A percentile compares a stretch with the other conserved stretches of the same genome.
Evolutionary conservation across 64 coral and sea anemone genomes (phyloP).

Genomic region (Exaiptasia diaphana): DNA sequence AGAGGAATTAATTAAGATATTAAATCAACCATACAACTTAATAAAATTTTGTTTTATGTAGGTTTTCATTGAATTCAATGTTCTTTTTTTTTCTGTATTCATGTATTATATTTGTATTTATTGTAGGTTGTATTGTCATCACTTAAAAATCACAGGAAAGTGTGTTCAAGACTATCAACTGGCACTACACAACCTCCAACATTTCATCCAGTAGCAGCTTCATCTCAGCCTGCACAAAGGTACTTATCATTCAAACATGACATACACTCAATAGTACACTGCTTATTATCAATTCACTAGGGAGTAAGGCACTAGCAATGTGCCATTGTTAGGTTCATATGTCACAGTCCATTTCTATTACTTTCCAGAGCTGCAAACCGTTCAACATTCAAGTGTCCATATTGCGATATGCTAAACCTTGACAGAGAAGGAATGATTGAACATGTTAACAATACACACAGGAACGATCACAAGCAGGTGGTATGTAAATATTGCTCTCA

Average conservation of each 20-base stretch:
- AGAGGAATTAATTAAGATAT: too few relatives aligned
- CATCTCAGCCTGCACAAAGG: too few relatives aligned
- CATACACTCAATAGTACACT: too few relatives aligned
- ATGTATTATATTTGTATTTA: neutral
- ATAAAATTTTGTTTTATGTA: too few relatives aligned
- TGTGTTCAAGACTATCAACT: neutral
- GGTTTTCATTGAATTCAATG: too few relatives aligned
- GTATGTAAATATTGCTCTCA: conserved; percentile 14
- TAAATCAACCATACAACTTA: too few relatives aligned
- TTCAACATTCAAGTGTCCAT: conserved; percentile 86
- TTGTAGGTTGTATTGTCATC: neutral
- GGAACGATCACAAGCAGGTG: conserved; percentile 57
- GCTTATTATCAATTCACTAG: too few relatives aligned
- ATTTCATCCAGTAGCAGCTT: neutral
- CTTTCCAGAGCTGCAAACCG: conserved; percentile 49
- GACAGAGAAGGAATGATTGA: conserved; percentile 55
- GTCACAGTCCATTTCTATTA: too few relatives aligned
- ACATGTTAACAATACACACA: conserved; percentile 69
- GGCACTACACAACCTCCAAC: neutral
- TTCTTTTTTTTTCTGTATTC: too few relatives aligned
- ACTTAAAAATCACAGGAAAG: neutral
- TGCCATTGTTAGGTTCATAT: too few relatives aligned
- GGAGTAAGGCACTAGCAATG: too few relatives aligned
- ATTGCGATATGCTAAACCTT: conserved; percentile 45
- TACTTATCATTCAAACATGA: too few relatives aligned